phyloP scores from a whole-genome alignment of 2,113 vertebrate genomes.

The Numenius arquata region DNA sequence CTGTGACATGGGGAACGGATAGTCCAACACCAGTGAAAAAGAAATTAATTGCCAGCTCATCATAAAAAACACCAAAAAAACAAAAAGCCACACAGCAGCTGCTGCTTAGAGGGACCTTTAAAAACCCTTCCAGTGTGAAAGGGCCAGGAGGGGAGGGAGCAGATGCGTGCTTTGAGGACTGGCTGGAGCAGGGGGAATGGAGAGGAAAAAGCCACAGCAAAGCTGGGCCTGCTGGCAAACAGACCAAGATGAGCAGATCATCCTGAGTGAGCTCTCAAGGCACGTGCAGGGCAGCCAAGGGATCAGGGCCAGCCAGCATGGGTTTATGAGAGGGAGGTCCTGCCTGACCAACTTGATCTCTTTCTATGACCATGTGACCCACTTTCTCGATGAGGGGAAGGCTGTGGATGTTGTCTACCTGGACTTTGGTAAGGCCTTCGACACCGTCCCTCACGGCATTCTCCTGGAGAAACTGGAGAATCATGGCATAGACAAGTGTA shows the following conservation, averaged over 20 bases:
- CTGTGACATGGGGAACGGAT: conserved; percentile 30
- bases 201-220: background rate
- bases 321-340: no score
- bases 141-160: background rate
- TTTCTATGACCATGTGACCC: no score
- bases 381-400: no score
- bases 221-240: background rate
- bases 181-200: background rate
- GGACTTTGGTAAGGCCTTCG: no score
- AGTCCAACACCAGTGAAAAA: conserved; percentile 6
- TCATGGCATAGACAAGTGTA: no score
- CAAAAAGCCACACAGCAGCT: conserved; percentile 28
- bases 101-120: conserved; percentile 23
- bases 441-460: no score
- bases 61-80: conserved; percentile 52
- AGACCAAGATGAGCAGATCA: background rate
- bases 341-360: no score
- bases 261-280: no score
- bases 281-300: no score
- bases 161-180: background rate
- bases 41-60: conserved; percentile 66
- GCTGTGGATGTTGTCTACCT: no score
- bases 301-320: no score
- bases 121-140: conserved; percentile 25
- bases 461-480: no score